Conservation (phyloP, 2,113 vertebrate genomes). For the Hemichromis elongatus region DNA sequence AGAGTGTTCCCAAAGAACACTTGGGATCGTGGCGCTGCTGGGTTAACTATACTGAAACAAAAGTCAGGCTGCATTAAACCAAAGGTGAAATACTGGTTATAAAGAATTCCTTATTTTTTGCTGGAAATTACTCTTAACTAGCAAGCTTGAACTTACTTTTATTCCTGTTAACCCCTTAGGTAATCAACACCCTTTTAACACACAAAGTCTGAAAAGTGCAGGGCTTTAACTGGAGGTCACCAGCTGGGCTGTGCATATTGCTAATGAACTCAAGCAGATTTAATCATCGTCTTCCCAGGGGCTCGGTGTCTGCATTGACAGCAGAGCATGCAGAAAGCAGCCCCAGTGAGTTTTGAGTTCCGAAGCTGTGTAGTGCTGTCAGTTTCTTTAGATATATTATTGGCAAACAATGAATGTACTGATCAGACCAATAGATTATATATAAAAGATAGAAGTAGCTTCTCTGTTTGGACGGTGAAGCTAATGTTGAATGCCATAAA, state of each 20-base stretch:
- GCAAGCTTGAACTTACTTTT: background rate
- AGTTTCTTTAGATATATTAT: background rate
- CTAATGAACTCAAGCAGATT: background rate
- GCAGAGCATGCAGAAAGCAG: background rate
- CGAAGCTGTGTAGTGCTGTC: background rate
- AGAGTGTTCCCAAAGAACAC: background rate
- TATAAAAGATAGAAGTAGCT: background rate
- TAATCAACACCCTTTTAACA: conserved; percentile 23
- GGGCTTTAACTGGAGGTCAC: conserved; percentile 8
- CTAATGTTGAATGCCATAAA: background rate
- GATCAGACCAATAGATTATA: background rate
- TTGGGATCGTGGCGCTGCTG: background rate
- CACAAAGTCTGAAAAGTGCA: background rate
- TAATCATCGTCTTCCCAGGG: background rate
- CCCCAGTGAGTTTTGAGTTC: background rate
- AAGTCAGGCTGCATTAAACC: background rate
- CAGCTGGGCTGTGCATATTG: background rate
- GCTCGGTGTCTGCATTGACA: background rate
- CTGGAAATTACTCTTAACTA: background rate
- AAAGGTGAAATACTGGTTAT: background rate
- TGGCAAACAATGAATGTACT: background rate
- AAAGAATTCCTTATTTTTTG: background rate
- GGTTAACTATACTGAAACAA: background rate
- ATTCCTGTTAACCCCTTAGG: background rate
- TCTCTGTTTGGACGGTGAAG: background rate